These are phyloP conservation scores for Drosophila paranaensis DNA, from an alignment of 2,888 invertebrate species.

Conservation along the genomic window DNA sequence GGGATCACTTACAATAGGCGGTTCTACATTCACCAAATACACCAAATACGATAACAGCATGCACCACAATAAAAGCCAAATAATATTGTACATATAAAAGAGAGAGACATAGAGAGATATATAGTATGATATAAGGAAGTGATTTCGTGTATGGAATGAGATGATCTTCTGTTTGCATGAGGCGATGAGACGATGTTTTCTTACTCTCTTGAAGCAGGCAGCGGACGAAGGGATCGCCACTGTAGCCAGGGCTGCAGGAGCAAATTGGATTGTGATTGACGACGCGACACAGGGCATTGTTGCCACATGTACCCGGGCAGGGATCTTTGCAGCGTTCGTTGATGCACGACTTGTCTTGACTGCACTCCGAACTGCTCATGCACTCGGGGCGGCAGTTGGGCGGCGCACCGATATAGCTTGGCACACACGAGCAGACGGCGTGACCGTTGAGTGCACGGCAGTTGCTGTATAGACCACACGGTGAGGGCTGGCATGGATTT, in stretches of 20 bases:
- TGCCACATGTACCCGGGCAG: conserved; percentile 93
- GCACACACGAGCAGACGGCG: conserved; percentile 92
- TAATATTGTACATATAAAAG: conserved; percentile 66
- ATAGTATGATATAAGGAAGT: conserved; percentile 19
- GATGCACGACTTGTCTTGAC: conserved; percentile 92
- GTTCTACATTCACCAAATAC: conserved; percentile 70
- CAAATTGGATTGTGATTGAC: conserved; percentile 95
- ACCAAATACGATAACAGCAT: conserved; percentile 67
- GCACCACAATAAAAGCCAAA: conserved; percentile 73
- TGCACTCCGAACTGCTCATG: conserved; percentile 92
- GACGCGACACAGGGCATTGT: conserved; percentile 92
- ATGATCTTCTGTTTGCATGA: conserved; percentile 23
- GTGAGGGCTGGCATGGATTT: conserved; percentile 88
- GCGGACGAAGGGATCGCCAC: conserved; percentile 92
- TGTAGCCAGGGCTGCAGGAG: conserved; percentile 90
- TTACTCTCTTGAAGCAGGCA: conserved; percentile 90
- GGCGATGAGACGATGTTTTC: conserved; percentile 67
- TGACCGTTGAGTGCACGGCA: conserved; percentile 90
- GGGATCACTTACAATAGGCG: conserved; percentile 74
- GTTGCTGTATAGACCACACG: conserved; percentile 92
- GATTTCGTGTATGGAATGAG: conserved; percentile 29
- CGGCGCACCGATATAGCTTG: conserved; percentile 92
- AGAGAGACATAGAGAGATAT: conserved; percentile 46
- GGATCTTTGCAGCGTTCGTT: conserved; percentile 93
- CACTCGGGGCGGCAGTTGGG: conserved; percentile 93